Evolutionary conservation across 1,140 invertebrate species (phyloP).

Genomic region (Drosophila rufa): DNA sequence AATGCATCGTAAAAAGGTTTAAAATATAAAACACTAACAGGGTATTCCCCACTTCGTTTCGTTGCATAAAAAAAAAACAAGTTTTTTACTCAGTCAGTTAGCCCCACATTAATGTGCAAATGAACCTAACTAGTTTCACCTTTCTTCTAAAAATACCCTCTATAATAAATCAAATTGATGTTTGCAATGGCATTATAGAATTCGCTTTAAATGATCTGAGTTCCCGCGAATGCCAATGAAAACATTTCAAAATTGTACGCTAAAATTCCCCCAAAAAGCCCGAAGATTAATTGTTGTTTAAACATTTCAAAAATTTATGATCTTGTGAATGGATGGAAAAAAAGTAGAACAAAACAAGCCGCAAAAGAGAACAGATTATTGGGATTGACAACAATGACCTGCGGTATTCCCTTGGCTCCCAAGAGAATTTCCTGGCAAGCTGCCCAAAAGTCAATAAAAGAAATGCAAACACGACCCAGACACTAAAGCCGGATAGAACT

Average conservation of each 20-base stretch:
- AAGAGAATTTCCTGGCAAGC: conserved; percentile 56
- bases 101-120: conserved; percentile 25
- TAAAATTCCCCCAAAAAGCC: not conserved
- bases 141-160: conserved; percentile 25
- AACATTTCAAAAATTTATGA: conserved; percentile 45
- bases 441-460: conserved; percentile 50
- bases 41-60: conserved; percentile 2
- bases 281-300: conserved; percentile 37
- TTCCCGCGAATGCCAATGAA: conserved; percentile 10
- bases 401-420: conserved; percentile 52
- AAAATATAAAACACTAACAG: not conserved
- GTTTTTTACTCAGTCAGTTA: not conserved
- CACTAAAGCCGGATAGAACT: conserved; percentile 30
- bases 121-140: conserved; percentile 25
- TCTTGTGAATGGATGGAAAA: conserved; percentile 42
- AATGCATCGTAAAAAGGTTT: not conserved
- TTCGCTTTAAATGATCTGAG: not conserved
- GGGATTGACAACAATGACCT: conserved; percentile 76
- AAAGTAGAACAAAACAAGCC: conserved; percentile 19
- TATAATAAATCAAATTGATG: conserved; percentile 38
- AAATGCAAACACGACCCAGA: conserved; percentile 51
- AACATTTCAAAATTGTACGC: conserved; percentile 5
- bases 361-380: conserved; percentile 29
- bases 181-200: conserved; percentile 18
- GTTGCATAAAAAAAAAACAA: not conserved